Evolutionary conservation across 2,113 vertebrate species (phyloP).

Genomic region (Elachura formosa): DNA sequence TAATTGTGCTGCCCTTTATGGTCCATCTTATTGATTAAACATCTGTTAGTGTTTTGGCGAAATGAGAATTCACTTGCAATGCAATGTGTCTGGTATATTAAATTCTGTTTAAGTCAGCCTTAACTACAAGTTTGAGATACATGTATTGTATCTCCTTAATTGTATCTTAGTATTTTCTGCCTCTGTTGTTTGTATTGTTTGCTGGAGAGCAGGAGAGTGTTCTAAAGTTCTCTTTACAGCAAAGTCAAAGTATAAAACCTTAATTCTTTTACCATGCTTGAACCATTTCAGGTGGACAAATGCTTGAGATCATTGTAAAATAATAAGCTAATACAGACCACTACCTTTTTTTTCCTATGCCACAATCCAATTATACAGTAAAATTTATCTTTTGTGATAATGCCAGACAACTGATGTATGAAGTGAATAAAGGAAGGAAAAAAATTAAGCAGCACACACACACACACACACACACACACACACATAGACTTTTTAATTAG

Average conservation of each 20-base stretch:
- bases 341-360: neutral
- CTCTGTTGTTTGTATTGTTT: neutral
- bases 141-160: slow-evolving; percentile 13
- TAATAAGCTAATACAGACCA: neutral
- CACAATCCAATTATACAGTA: slow-evolving; percentile 1
- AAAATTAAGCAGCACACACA: accelerated
- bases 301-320: neutral
- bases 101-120: slow-evolving; percentile 50
- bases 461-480: accelerated
- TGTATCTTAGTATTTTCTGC: neutral
- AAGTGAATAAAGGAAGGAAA: neutral
- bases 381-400: neutral
- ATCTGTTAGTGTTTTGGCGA: slow-evolving; percentile 53
- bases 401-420: neutral
- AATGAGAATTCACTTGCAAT: slow-evolving; percentile 49
- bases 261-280: neutral
- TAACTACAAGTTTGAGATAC: slow-evolving; percentile 40
- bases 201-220: neutral
- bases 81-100: slow-evolving; percentile 49
- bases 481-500: slow-evolving; percentile 8
- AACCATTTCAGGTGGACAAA: slow-evolving; percentile 5
- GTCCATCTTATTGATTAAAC: slow-evolving; percentile 63
- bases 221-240: neutral
- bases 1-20: slow-evolving; percentile 53
- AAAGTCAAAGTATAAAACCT: neutral